Evolutionary conservation across 2,797 vertebrate species (phyloP).

Genomic region (Pangasius krempfi): DNA sequence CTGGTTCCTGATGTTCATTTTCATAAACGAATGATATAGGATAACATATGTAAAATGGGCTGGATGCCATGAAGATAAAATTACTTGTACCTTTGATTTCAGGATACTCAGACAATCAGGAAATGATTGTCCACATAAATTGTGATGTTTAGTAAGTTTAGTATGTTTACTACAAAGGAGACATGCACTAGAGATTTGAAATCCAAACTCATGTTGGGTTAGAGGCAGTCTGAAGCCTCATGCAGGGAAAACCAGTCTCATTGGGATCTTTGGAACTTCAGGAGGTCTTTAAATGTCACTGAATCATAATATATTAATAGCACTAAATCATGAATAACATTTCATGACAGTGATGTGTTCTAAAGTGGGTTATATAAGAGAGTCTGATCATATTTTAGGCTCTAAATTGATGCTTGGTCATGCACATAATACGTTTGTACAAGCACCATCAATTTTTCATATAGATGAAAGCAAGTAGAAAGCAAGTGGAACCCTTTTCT

Average conservation of each 20-base stretch:
- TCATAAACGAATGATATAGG: constrained; percentile 23
- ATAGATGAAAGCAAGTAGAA: not conserved
- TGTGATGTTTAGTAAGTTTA: not conserved
- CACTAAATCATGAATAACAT: constrained; percentile 16
- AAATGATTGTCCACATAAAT: constrained; percentile 33
- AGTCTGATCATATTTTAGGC: constrained; percentile 21
- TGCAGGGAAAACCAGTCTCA: not conserved
- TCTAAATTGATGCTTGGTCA: constrained; percentile 8
- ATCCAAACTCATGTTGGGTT: not conserved
- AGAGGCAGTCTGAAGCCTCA: not conserved
- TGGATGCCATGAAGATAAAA: constrained; percentile 27
- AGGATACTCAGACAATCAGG: constrained; percentile 4
- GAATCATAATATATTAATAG: constrained; percentile 17
- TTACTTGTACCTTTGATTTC: constrained; percentile 37
- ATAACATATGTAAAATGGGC: constrained; percentile 26
- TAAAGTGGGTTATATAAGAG: constrained; percentile 37
- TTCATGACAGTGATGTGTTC: constrained; percentile 19
- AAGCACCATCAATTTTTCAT: constrained; percentile 2
- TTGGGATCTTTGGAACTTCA: not conserved
- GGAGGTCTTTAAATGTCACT: constrained; percentile 6
- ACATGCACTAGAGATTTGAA: not conserved
- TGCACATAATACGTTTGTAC: constrained; percentile 5
- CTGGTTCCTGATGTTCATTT: constrained; percentile 40
- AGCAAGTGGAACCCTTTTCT: not conserved
- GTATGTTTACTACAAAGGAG: not conserved